Percentiles rank a stretch among this genome's conserved stretches.
Evolutionary conservation across 2,888 invertebrate genomes (phyloP).

Genomic region (Ecliptopera silaceata): DNA sequence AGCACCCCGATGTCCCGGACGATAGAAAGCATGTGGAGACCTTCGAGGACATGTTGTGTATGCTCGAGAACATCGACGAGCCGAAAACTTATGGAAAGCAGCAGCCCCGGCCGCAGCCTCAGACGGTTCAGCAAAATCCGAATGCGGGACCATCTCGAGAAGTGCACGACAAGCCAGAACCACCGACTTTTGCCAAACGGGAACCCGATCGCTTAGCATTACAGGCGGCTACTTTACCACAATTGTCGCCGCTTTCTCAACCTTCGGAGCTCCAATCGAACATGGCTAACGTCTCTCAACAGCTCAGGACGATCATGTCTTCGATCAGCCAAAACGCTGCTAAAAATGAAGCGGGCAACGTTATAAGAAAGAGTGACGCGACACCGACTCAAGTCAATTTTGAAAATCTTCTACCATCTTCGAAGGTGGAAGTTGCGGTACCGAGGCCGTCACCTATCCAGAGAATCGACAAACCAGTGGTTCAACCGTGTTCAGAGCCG

Average conservation of each 20-base stretch:
- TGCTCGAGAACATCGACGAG: constrained; percentile 84
- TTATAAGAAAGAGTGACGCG: constrained; percentile 75
- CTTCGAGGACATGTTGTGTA: constrained; percentile 87
- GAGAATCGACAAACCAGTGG: constrained; percentile 63
- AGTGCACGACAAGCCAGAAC: constrained; percentile 45
- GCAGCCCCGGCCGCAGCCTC: constrained; percentile 38
- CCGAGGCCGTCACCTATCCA: constrained; percentile 69
- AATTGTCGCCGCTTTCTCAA: constrained; percentile 87
- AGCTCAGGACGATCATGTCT: constrained; percentile 85
- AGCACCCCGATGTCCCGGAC: constrained; percentile 76
- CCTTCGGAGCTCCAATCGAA: constrained; percentile 88
- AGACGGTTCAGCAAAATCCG: constrained; percentile 44
- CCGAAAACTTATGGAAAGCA: constrained; percentile 24
- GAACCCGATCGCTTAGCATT: constrained; percentile 65
- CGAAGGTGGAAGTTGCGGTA: constrained; percentile 73
- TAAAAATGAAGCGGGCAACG: constrained; percentile 74
- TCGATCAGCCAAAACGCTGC: constrained; percentile 82
- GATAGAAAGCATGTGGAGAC: constrained; percentile 84
- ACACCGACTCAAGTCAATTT: constrained; percentile 79
- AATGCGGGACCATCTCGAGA: constrained; percentile 23
- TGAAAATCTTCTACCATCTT: constrained; percentile 76
- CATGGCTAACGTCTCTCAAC: constrained; percentile 88
- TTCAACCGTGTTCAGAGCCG: constrained; percentile 53
- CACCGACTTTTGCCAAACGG: constrained; percentile 56
- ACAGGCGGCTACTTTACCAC: constrained; percentile 84